Base-by-base conservation (phyloP, 1,140 invertebrate genomes). In the Aphelenchoides besseyi region DNA sequence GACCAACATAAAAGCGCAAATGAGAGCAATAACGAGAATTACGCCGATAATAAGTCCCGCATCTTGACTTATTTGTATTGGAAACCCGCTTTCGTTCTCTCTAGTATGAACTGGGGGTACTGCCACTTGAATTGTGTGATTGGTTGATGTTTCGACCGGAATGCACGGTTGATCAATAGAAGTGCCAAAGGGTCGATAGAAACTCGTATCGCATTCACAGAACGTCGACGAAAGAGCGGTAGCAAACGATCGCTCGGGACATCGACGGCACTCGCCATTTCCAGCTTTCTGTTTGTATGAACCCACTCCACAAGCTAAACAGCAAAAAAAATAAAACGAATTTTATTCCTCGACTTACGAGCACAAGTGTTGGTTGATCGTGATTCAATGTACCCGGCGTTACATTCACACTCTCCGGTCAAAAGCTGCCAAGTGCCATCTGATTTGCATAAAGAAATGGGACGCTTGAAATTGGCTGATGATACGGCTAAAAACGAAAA, bases 391-490 rank as follows among this genome's bases (percentile, higher is more conserved):
- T 48, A 75, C n/a, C 78, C 78, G 8, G 81, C 35, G 55, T 80
- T 69, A 61, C 78, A 80, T 33, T 74, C 73, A 52, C 78, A 80
- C 16, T 83, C 63, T 0, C 63, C 61, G 9, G 63, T 48, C 16
- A 78, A 28, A 16, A 74, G 18, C 54, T 80, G 70, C 80, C 81
- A 83, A 2, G 9, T 70, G 2, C 81, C 78, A 55, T 80, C 78
- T 18, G 78, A 29, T 66, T 74, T 78, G 36, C 81, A 80, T 59
- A 83, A 67, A 2, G 73, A 64, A 5, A 79, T 72, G 8, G 77
- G 71, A 8, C 77, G 29, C 18, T 30, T 23, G 32, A 59, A 59
- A n/a, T 66, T 55, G 62, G 37, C 18, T 52, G 1, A n/a, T 30
- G 63, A 26, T 18, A 29, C 32, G 18, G 64, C 16, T 18, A n/a